Evolutionary conservation across 2,113 vertebrate species (phyloP).

Genomic region (Xenopus borealis): DNA sequence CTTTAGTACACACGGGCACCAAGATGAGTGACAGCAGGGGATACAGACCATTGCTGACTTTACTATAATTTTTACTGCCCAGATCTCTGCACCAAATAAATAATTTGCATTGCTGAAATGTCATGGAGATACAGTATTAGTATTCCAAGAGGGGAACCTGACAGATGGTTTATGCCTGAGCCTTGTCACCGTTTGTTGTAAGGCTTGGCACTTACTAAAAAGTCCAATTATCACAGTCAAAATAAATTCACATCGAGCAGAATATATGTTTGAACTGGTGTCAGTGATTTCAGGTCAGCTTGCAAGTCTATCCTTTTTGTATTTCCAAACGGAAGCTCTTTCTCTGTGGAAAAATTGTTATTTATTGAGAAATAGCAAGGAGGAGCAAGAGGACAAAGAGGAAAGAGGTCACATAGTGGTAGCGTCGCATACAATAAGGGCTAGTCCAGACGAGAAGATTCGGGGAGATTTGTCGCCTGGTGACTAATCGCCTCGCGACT

Average conservation of each 20-base stretch:
- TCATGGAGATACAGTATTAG: neutral
- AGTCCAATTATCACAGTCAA: conserved; percentile 1
- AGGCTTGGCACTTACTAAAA: neutral
- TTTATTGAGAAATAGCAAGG: too few species aligned
- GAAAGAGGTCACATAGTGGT: too few species aligned
- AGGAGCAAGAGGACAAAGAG: too few species aligned
- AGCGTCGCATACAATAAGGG: too few species aligned
- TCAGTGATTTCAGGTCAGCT: neutral
- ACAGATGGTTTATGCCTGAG: conserved; percentile 1
- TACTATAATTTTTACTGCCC: neutral
- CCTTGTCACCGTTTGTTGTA: neutral
- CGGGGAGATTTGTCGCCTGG: too few species aligned
- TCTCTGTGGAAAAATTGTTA: too few species aligned
- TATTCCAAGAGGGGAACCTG: neutral
- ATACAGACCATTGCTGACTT: too few species aligned
- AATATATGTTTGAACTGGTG: neutral
- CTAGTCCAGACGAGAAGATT: too few species aligned
- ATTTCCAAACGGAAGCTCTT: neutral
- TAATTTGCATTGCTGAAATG: neutral
- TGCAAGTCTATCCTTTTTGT: neutral
- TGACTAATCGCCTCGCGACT: too few species aligned
- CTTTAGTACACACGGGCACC: neutral
- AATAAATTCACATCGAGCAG: neutral
- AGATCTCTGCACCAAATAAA: neutral
- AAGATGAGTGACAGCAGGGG: too few species aligned